Percentiles rank a stretch among this genome's conserved stretches.
Evolutionary conservation across 23 tunicate genomes (phyloP).

Genomic region (Halocynthia aurantium): DNA sequence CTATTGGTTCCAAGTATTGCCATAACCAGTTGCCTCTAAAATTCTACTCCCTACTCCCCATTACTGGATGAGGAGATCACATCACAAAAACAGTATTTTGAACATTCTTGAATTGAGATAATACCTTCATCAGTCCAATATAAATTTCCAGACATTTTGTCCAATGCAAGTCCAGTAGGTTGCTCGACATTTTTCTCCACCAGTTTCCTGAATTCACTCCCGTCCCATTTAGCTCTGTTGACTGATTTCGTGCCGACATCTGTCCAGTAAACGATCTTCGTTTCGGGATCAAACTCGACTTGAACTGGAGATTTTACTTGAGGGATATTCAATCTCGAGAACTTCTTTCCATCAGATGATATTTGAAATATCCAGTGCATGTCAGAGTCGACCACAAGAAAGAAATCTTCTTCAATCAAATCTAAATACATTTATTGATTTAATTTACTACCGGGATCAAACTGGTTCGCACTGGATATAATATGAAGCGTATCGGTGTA

Average conservation of each 20-base stretch:
- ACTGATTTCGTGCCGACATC: slow-evolving; percentile 59
- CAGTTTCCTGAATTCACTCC: slow-evolving; percentile 36
- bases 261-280: slow-evolving; percentile 61
- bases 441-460: no score
- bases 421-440: slow-evolving; percentile 2
- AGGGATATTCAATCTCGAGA: slow-evolving; percentile 39
- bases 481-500: neutral
- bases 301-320: slow-evolving; percentile 51
- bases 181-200: slow-evolving; percentile 49
- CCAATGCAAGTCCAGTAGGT: slow-evolving; percentile 67
- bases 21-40: no score
- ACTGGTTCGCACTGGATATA: no score
- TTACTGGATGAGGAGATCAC: neutral
- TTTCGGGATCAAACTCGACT: slow-evolving; percentile 54
- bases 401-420: slow-evolving; percentile 43
- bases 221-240: slow-evolving; percentile 56
- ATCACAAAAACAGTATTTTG: neutral
- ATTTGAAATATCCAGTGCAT: slow-evolving; percentile 73
- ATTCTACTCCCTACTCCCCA: no score
- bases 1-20: no score
- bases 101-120: neutral
- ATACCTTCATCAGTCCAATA: slow-evolving; percentile 89
- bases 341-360: slow-evolving; percentile 45
- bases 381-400: slow-evolving; percentile 71
- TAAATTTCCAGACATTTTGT: slow-evolving; percentile 38